Percentiles rank a stretch among this genome's conserved stretches.
phyloP scores from a whole-genome alignment of 2,888 invertebrate species.

The Synergus gifuensis region DNA sequence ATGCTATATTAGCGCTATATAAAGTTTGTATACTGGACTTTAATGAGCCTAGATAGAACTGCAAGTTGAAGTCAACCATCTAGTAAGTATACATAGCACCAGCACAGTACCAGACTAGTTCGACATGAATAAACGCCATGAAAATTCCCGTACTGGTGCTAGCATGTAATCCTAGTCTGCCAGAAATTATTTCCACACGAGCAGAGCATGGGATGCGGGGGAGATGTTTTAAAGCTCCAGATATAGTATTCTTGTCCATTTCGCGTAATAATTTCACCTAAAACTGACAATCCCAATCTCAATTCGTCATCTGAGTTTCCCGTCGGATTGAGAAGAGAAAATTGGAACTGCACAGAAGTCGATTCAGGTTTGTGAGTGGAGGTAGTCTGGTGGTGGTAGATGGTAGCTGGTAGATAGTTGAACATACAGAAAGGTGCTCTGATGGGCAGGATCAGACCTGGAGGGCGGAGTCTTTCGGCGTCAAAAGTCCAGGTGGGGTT shows the following conservation, averaged over 20 bases:
- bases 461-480: slow-evolving; percentile 58
- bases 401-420: slow-evolving; percentile 51
- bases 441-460: slow-evolving; percentile 46
- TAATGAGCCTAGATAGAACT: background rate
- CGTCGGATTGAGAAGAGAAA: slow-evolving; percentile 32
- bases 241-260: too few species aligned
- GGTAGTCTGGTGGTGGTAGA: slow-evolving; percentile 27
- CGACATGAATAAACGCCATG: background rate
- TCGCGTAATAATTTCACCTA: too few species aligned
- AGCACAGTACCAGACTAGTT: background rate
- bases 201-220: too few species aligned
- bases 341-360: slow-evolving; percentile 23
- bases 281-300: slow-evolving; percentile 16
- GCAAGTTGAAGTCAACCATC: too few species aligned
- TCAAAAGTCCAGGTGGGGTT: slow-evolving; percentile 54
- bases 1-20: too few species aligned
- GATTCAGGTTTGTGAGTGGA: background rate
- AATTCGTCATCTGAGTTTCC: slow-evolving; percentile 26
- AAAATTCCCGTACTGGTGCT: background rate
- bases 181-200: background rate
- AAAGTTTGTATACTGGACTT: too few species aligned
- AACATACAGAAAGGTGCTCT: slow-evolving; percentile 48
- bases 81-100: background rate
- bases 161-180: background rate
- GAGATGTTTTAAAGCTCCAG: too few species aligned